Evolutionary conservation across 2,113 vertebrate species (phyloP).

Genomic region (Coptodon bakossiorum): DNA sequence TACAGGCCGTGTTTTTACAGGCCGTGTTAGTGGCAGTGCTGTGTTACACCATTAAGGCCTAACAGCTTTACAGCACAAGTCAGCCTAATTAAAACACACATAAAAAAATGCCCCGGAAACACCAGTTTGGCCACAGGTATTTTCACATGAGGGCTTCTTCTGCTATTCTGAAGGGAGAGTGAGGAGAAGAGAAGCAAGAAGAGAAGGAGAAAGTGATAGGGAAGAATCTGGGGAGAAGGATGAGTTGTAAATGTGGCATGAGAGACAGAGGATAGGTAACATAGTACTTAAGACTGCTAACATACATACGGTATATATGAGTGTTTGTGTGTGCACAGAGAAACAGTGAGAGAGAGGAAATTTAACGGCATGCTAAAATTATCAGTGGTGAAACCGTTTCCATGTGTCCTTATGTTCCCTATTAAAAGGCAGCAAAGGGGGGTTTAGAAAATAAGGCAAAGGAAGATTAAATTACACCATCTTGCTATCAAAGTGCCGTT

Average conservation of each 20-base stretch:
- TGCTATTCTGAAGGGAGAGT: not conserved
- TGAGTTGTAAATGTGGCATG: not conserved
- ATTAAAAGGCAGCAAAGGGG: not conserved
- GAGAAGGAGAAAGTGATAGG: not conserved
- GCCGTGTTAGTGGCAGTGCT: not conserved
- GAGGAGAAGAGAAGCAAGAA: not conserved
- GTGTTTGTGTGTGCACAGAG: not conserved
- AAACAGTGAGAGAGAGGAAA: not conserved
- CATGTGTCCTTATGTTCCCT: conserved; percentile 46
- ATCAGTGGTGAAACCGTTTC: conserved; percentile 58
- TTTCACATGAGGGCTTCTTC: conserved; percentile 31
- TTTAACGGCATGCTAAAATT: conserved; percentile 47
- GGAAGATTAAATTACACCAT: conserved; percentile 46
- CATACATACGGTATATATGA: not conserved
- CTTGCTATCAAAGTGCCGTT: not conserved
- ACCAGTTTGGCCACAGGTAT: conserved; percentile 50
- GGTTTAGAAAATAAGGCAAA: not conserved
- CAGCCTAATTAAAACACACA: conserved; percentile 27
- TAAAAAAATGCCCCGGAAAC: conserved; percentile 43
- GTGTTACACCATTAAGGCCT: not conserved
- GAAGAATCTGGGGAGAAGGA: not conserved
- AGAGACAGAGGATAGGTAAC: not conserved
- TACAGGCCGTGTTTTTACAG: not conserved
- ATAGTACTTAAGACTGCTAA: not conserved
- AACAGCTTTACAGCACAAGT: conserved; percentile 4